These are phyloP conservation scores for Wasmannia auropunctata DNA, from an alignment of 1,140 invertebrate genomes.

Conservation along the genomic window DNA sequence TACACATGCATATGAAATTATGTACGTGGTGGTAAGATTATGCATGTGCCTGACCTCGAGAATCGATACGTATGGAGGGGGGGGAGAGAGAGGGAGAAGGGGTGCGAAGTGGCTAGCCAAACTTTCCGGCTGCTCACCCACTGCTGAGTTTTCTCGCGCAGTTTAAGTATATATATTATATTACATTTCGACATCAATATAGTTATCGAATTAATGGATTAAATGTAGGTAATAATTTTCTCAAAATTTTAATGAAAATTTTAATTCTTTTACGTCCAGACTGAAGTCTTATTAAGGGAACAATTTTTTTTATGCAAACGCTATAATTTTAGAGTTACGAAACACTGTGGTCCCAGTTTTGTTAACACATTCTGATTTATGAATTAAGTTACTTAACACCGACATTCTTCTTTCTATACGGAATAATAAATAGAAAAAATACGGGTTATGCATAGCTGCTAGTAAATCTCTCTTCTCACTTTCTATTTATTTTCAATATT, in stretches of 20 bases:
- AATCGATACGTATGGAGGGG: constrained; percentile 51
- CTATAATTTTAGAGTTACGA: not conserved
- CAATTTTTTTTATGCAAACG: not conserved
- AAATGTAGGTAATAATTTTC: not conserved
- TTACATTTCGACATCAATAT: not conserved
- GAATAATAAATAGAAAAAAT: constrained; percentile 13
- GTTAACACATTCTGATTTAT: not conserved
- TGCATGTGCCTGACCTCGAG: constrained; percentile 51
- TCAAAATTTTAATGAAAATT: not conserved
- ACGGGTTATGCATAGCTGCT: constrained; percentile 12
- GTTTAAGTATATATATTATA: not conserved
- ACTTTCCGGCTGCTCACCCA: constrained; percentile 55
- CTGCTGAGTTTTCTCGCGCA: constrained; percentile 16
- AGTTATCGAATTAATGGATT: not conserved
- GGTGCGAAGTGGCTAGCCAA: constrained; percentile 40
- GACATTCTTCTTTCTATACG: not conserved
- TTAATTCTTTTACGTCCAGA: not conserved
- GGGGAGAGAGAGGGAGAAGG: not conserved
- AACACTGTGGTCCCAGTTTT: not conserved
- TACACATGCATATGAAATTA: constrained; percentile 64
- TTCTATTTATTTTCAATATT: constrained; percentile 56
- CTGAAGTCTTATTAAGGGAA: not conserved
- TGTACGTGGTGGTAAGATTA: constrained; percentile 59
- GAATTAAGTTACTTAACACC: not conserved
- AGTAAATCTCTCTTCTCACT: constrained; percentile 39